Base-by-base conservation (phyloP, 2,113 vertebrate species). In the Dasypus novemcinctus region DNA sequence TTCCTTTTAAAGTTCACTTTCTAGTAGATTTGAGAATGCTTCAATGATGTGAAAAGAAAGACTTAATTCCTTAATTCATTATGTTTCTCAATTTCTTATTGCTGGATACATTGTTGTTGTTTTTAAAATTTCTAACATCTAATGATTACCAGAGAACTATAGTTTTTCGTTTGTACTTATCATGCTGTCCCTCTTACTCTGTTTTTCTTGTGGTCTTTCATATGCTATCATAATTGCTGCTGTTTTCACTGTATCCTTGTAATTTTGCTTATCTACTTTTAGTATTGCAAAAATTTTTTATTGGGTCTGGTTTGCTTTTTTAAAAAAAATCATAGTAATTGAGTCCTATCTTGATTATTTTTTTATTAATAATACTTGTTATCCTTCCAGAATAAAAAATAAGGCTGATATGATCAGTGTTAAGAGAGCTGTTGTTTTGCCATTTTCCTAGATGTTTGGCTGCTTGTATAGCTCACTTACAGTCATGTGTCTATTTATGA, bases 71-170 rank as follows among this genome's bases (percentile, higher is more conserved):
- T 78, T 93, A 87, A 84, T 75, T 83, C 87, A 72, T 81, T 43
- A 20, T 74, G 20, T 43, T 71, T 95, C 54, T 95, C 54, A 79
- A 1, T 90, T 92, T 76, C 38, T 93, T 93, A 80, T 59, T 84
- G n/a, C 36, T 91, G 4, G n/a, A n/a, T n/a, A n/a, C n/a, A n/a
- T n/a, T n/a, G n/a, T n/a, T n/a, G n/a, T n/a, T n/a, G n/a, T n/a
- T n/a, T n/a, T n/a, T n/a, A n/a, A n/a, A n/a, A n/a, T 93, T 97
- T 91, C 41, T 81, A 87, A 83, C 82, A 68, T 83, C 2, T 68
- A 95, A 36, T 75, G 49, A 52, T 74, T 91, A 23, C 33, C 66
- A 27, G 41, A 49, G 63, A 92, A 84, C 38, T 68, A 3, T 75
- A 81, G n/a, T 74, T 41, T 79, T 87, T 83, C 49, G 72, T 46